Conservation (phyloP, 2,113 vertebrate species). For the Orientallactaga bullata region DNA sequence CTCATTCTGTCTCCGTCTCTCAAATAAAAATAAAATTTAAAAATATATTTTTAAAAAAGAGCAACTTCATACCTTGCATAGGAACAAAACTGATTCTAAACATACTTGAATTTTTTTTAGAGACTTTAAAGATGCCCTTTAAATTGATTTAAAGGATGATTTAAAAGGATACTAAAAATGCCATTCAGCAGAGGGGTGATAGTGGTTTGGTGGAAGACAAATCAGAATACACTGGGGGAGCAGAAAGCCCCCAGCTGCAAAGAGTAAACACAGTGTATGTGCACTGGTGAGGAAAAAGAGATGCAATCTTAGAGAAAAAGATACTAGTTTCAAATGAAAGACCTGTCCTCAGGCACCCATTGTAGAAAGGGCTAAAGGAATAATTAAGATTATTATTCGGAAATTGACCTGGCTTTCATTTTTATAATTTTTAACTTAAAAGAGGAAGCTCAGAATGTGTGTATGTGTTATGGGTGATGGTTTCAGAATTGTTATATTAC, state of each 20-base stretch:
- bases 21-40: too few species aligned
- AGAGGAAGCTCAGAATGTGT: not conserved
- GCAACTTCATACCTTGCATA: not conserved
- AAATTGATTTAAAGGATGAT: not conserved
- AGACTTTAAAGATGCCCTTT: slow-evolving; percentile 7
- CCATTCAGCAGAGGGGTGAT: not conserved
- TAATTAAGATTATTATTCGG: not conserved
- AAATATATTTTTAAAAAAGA: not conserved
- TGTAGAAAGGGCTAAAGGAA: not conserved
- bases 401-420: not conserved
- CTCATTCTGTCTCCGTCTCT: too few species aligned
- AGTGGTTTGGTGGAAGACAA: not conserved
- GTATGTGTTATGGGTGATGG: not conserved
- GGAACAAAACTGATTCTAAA: not conserved
- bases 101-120: not conserved
- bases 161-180: not conserved
- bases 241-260: too few species aligned
- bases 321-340: not conserved
- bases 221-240: not conserved
- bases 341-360: too few species aligned
- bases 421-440: not conserved
- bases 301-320: not conserved
- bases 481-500: slow-evolving; percentile 8
- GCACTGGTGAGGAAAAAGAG: not conserved
- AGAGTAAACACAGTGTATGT: not conserved